phyloP scores from a whole-genome alignment of 53 echinoderm and acorn worm genomes.

The Patiria pectinifera region DNA sequence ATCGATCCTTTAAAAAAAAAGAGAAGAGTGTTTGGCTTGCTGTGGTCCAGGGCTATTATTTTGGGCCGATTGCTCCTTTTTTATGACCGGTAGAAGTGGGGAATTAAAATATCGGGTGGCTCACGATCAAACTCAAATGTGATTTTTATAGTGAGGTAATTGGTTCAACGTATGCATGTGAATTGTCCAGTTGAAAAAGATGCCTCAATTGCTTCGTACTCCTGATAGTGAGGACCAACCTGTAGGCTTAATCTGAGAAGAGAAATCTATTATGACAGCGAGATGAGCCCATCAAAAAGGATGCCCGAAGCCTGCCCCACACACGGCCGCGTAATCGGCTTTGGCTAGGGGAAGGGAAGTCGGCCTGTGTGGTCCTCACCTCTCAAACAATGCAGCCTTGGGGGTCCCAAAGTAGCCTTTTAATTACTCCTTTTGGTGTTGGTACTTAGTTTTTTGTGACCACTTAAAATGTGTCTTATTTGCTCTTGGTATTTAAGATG shows the following conservation, averaged over 20 bases:
- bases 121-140: no score
- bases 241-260: background rate
- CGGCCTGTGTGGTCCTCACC: conserved; percentile 1
- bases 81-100: background rate
- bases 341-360: background rate
- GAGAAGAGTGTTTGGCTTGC: background rate
- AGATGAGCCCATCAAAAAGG: background rate
- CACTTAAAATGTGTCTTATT: conserved; percentile 5
- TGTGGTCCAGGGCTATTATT: background rate
- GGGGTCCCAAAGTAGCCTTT: background rate
- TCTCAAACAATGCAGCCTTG: background rate
- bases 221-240: background rate
- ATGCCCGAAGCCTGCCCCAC: background rate
- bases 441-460: background rate
- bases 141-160: background rate
- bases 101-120: background rate
- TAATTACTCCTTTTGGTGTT: conserved; percentile 8
- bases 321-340: background rate
- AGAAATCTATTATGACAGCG: background rate
- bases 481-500: background rate
- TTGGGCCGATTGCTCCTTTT: background rate
- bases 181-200: no score
- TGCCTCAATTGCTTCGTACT: no score
- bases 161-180: background rate
- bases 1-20: background rate